These are phyloP conservation scores for Chlorodrepanis virens DNA, from an alignment of 2,113 vertebrate species.

Conservation along the genomic window DNA sequence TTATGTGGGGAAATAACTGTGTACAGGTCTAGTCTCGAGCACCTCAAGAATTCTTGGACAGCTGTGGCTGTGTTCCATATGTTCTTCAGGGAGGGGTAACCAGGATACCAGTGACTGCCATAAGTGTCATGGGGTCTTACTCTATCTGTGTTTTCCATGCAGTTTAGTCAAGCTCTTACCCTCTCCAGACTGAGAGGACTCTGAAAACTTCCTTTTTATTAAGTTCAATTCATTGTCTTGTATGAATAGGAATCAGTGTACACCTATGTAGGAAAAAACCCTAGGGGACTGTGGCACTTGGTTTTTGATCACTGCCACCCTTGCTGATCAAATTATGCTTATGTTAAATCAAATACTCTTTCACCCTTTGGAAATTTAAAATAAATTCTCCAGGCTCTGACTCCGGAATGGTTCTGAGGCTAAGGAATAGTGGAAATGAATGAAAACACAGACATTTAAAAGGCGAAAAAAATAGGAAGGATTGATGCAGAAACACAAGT, in stretches of 20 bases:
- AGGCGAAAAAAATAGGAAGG: neutral
- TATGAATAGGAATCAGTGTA: neutral
- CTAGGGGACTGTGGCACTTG: neutral
- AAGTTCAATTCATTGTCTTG: neutral
- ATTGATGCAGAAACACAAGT: neutral
- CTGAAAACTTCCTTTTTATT: neutral
- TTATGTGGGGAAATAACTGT: neutral
- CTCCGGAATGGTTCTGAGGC: neutral
- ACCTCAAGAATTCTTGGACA: neutral
- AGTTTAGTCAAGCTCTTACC: neutral
- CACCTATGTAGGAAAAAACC: neutral
- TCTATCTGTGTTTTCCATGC: neutral
- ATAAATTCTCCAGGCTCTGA: neutral
- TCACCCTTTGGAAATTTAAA: neutral
- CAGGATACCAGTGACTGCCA: neutral
- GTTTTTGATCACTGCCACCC: neutral
- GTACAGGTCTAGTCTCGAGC: neutral
- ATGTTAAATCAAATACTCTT: neutral
- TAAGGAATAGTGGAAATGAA: neutral
- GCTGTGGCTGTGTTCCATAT: neutral
- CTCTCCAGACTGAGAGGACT: neutral
- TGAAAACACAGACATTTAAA: neutral
- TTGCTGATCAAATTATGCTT: neutral
- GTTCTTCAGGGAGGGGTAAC: neutral
- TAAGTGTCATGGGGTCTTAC: neutral